phyloP scores from a whole-genome alignment of 2,113 vertebrate genomes.

The Nothoprocta pentlandii region DNA sequence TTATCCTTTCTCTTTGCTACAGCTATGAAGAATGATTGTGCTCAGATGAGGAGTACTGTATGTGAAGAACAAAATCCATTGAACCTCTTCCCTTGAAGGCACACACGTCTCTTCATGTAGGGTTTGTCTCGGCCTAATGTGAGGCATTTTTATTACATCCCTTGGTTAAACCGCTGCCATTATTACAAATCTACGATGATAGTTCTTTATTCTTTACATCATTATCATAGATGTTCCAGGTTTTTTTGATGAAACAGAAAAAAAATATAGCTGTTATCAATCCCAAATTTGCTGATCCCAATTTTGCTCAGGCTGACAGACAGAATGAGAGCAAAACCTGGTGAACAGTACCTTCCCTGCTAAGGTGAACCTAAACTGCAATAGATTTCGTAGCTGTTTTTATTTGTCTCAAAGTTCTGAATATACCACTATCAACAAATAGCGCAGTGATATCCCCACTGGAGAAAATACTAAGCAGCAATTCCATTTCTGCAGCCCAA shows the following conservation, averaged over 20 bases:
- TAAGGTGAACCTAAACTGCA: neutral
- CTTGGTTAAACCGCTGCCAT: neutral
- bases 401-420: neutral
- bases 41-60: neutral
- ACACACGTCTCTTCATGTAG: neutral
- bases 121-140: neutral
- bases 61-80: neutral
- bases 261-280: neutral
- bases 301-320: neutral
- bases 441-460: neutral
- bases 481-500: neutral
- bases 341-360: neutral
- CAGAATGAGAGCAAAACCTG: neutral
- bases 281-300: neutral
- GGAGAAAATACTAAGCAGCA: neutral
- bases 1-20: neutral
- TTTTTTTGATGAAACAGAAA: neutral
- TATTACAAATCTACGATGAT: neutral
- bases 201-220: neutral
- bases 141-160: neutral
- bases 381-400: neutral
- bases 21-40: neutral
- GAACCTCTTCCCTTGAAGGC: neutral
- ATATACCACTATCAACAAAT: neutral
- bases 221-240: neutral